Evolutionary conservation across 1,140 invertebrate species (phyloP), one percentile per base, ranked within the genome.

Genomic region (Leptinotarsa lineolata): DNA sequence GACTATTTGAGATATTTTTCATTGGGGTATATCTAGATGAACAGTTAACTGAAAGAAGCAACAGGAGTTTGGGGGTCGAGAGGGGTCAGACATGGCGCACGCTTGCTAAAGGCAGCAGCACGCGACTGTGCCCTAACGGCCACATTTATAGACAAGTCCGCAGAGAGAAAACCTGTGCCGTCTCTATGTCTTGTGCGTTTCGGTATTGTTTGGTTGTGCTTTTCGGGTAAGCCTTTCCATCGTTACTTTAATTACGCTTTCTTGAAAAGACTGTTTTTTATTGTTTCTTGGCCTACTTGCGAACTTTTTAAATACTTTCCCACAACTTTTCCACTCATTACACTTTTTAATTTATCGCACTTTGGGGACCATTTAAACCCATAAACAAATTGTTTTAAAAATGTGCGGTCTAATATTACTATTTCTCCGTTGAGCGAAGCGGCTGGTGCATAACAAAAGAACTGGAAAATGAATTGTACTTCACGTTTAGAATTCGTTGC

Each of bases 31-130:
- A 80, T 78, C 78, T 67, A 75, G 81, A 82, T 78, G 77, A 79
- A 76, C 79, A 81, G 76, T 79, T 79, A 81, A 82, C 75, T 80
- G 79, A 78, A 81, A 83, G 81, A 81, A 83, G 80, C 81, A 83
- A 82, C 81, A 82, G 81, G 81, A 82, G 78, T 74, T 76, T 73
- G 77, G 72, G 80, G 80, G 80, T 81, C 79, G 79, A 77, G 77
- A 79, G 79, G 81, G 81, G 79, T 81, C 77, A 79, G 76, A 76
- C 73, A 78, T 74, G 76, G 81, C 81, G 81, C 81, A 78, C 78
- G 80, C 78, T 75, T 80, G 74, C 78, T 60, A 67, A 48, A 39
- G 73, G 65, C 75, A 78, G 76, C 75, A 78, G 77, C 81, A 81
- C 80, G 79, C 77, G 80, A 77, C 77, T 79, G 77, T 78, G 78